These are phyloP conservation scores for Drosophila engyochracea DNA, from an alignment of 2,888 invertebrate genomes.

Conservation along the genomic window DNA sequence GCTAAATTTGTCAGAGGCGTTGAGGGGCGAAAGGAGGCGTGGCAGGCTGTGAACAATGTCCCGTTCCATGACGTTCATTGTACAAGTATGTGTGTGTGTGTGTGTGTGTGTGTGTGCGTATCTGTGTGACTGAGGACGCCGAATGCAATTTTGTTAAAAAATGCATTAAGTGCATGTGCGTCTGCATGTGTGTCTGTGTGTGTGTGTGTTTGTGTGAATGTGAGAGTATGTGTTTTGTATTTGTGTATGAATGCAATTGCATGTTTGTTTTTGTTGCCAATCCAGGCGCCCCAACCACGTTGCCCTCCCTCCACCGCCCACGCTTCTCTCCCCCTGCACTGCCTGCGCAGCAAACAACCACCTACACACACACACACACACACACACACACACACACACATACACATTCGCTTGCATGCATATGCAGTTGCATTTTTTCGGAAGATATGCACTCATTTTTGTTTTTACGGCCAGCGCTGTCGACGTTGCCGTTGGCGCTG, in stretches of 20 bases:
- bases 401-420: slow-evolving; percentile 22
- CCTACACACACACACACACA: slow-evolving; percentile 26
- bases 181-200: slow-evolving; percentile 21
- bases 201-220: slow-evolving; percentile 10
- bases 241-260: slow-evolving; percentile 77
- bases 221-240: slow-evolving; percentile 42
- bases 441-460: slow-evolving; percentile 78
- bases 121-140: slow-evolving; percentile 63
- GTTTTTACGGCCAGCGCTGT: slow-evolving; percentile 51
- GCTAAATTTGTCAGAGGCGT: slow-evolving; percentile 62
- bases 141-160: slow-evolving; percentile 83
- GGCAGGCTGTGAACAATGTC: slow-evolving; percentile 31
- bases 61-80: slow-evolving; percentile 20
- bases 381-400: slow-evolving; percentile 11
- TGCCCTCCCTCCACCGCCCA: slow-evolving; percentile 1
- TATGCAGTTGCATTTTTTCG: slow-evolving; percentile 81
- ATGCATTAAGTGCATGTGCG: slow-evolving; percentile 69
- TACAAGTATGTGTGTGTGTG: slow-evolving; percentile 2
- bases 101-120: slow-evolving; percentile 14
- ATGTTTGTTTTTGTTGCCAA: slow-evolving; percentile 80
- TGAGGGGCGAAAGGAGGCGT: slow-evolving; percentile 30
- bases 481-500: slow-evolving; percentile 36
- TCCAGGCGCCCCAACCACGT: slow-evolving; percentile 58
- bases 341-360: slow-evolving; percentile 72
- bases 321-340: slow-evolving; percentile 45